Conservation (phyloP, 2,888 invertebrate species). For the Scaeva pyrastri region DNA sequence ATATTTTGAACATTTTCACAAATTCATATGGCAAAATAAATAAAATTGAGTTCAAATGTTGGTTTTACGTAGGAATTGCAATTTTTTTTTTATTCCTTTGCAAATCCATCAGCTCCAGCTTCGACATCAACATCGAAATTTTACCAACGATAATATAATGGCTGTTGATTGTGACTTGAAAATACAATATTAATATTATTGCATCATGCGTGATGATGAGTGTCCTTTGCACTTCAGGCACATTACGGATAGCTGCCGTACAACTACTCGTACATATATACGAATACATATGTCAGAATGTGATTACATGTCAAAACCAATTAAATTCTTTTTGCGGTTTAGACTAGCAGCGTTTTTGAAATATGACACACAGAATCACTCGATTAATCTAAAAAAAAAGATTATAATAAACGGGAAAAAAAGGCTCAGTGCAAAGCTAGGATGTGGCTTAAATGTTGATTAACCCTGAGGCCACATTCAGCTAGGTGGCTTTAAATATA, state of each 20-base stretch:
- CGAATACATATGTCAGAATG: not conserved
- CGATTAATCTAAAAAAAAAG: not conserved
- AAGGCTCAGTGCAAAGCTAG: no score
- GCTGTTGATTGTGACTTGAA: not conserved
- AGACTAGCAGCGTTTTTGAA: not conserved
- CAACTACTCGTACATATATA: not conserved
- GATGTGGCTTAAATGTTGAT: no score
- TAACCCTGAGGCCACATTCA: no score
- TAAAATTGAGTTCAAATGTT: constrained; percentile 23
- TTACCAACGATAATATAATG: not conserved
- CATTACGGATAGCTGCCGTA: not conserved
- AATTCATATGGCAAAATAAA: constrained; percentile 46
- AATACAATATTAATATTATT: constrained; percentile 10
- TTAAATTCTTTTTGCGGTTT: constrained; percentile 4
- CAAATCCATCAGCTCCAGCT: not conserved
- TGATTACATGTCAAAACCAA: not conserved
- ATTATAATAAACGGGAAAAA: no score
- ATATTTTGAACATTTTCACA: constrained; percentile 32
- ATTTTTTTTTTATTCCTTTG: not conserved
- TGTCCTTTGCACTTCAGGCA: constrained; percentile 4
- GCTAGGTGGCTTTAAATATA: no score
- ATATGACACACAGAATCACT: not conserved
- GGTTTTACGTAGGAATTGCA: not conserved
- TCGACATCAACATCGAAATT: not conserved
- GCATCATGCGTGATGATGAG: constrained; percentile 9